These are phyloP conservation scores for Oceanodroma leucorhoa DNA, from an alignment of 2,797 vertebrate genomes.

Conservation along the genomic window DNA sequence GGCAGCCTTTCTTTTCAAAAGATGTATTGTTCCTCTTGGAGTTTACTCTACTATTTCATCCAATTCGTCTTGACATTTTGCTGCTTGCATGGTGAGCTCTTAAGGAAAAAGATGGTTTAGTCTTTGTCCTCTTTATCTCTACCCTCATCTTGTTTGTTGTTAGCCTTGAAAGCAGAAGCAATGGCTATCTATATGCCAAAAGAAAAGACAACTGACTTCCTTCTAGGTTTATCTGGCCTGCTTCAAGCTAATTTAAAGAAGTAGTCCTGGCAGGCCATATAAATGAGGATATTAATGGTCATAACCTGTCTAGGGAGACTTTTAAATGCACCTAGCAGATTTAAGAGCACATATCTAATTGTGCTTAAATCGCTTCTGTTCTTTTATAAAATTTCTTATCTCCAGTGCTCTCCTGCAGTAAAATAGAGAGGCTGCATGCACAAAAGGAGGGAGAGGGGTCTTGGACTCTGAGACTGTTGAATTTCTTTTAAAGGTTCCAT, in stretches of 20 bases:
- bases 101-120: neutral
- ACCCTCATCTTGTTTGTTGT: neutral
- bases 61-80: neutral
- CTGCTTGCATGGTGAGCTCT: neutral
- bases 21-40: neutral
- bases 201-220: slow-evolving; percentile 51
- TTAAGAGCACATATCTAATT: slow-evolving; percentile 29
- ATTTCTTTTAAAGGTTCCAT: neutral
- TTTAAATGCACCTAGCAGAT: slow-evolving; percentile 40
- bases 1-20: slow-evolving; percentile 29
- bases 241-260: slow-evolving; percentile 67
- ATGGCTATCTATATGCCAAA: slow-evolving; percentile 7
- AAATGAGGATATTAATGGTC: slow-evolving; percentile 40
- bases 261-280: slow-evolving; percentile 44
- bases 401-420: neutral
- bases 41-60: slow-evolving; percentile 2
- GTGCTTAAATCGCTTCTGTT: neutral
- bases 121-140: slow-evolving; percentile 1
- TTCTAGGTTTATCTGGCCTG: slow-evolving; percentile 45
- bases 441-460: neutral
- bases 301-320: slow-evolving; percentile 25
- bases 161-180: slow-evolving; percentile 26
- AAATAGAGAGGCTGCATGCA: neutral
- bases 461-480: neutral
- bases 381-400: slow-evolving; percentile 35